Evolutionary conservation across 2,797 vertebrate species (phyloP).

Genomic region (Rhinophrynus dorsalis): DNA sequence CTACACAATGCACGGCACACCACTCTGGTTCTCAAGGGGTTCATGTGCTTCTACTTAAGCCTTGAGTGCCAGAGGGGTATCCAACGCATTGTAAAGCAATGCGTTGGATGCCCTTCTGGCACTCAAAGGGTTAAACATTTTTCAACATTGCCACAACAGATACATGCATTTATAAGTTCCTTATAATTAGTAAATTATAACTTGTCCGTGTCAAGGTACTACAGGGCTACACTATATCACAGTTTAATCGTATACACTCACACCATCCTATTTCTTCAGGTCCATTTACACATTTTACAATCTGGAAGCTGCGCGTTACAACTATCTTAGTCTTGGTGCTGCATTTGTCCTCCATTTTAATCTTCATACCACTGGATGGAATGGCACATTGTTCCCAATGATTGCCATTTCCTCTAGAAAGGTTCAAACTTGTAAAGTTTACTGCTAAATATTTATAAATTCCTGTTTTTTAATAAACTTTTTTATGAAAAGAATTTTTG

Average conservation of each 20-base stretch:
- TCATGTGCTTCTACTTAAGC: no score
- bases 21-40: no score
- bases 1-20: no score
- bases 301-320: background rate
- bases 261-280: background rate
- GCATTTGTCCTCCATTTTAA: background rate
- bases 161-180: constrained; percentile 17
- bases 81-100: no score
- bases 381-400: background rate
- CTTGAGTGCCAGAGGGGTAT: no score
- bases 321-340: constrained; percentile 31
- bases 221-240: background rate
- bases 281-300: background rate
- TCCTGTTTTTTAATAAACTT: constrained; percentile 61
- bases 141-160: constrained; percentile 32
- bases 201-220: constrained; percentile 7
- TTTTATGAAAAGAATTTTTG: constrained; percentile 44
- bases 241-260: background rate
- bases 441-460: constrained; percentile 61
- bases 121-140: constrained; percentile 32
- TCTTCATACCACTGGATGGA: background rate
- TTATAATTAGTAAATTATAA: constrained; percentile 10
- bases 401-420: background rate
- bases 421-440: constrained; percentile 26
- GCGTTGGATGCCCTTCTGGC: no score